Base-by-base conservation (phyloP, 2,888 invertebrate species). In the Dynastes grantii region DNA sequence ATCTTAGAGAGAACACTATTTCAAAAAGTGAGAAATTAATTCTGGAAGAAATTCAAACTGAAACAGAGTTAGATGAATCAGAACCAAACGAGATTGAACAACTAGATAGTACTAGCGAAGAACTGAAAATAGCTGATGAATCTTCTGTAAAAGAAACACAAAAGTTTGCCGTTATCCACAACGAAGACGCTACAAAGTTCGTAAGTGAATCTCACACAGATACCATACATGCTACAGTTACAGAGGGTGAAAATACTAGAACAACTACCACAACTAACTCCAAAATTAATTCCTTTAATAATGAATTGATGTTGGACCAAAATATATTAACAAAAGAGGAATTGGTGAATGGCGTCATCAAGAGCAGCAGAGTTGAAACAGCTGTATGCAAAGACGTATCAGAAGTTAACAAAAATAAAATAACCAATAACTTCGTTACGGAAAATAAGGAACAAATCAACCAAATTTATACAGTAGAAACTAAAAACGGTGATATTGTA, bases 391-490 rank as follows among this genome's bases (percentile, higher is more conserved):
- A 75, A 61, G 63, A 58, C 45, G 45, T 61, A 5, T 63, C 9
- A 6, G 61, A 75, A 13, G 49, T 75, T 27, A 45, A 40, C 8
- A 49, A 61, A 29, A 63, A 61, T 27, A 61, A 45, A 49, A 29
- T 61, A 8, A 45, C 49, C 5, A 75, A 61, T 63, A 75, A 61
- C 9, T 61, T 55, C 61, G 45, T 75, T 27, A 40, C 16, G 5
- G 73, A 75, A 61, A 75, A 75, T 61, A 37, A 49, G 45, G 73
- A 75, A 13, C 32, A 75, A 27, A 29, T 75, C 22, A 75, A 75
- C 27, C 61, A 75, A 27, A 61, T 45, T n/a, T 75, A 75, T 40
- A 45, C 40, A 1, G n/a, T 75, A 27, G 73, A 75, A 75, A 75
- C 73, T 0, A 45, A 45, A 22, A 29, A 75, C 61, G 73, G 73